Conservation (phyloP, 2,113 vertebrate species). For the Lanius collurio region DNA sequence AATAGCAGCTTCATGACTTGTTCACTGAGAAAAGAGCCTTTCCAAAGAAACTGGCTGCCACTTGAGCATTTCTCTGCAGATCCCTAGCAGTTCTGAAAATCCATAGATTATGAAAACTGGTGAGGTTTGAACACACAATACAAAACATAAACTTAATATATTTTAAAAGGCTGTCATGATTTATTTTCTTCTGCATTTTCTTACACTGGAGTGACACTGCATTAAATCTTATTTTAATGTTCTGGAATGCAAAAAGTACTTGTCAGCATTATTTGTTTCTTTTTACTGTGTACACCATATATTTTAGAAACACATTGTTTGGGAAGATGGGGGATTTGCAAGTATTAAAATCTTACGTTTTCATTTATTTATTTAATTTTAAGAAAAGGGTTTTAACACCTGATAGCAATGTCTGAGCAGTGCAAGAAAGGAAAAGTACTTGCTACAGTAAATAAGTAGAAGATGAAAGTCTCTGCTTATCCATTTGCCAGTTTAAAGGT, state of each 20-base stretch:
- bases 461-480: not conserved
- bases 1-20: not conserved
- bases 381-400: not conserved
- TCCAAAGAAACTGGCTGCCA: not conserved
- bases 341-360: not conserved
- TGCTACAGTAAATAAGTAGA: not conserved
- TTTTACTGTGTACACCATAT: not conserved
- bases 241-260: not conserved
- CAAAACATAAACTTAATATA: not conserved
- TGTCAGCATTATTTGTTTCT: not conserved
- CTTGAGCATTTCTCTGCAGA: not conserved
- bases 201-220: not conserved
- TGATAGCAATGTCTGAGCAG: not conserved
- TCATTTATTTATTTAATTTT: not conserved
- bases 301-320: not conserved
- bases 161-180: not conserved
- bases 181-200: not conserved
- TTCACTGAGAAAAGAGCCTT: not conserved
- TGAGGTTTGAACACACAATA: not conserved
- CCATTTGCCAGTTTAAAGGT: not conserved
- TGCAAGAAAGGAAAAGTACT: not conserved
- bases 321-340: not conserved
- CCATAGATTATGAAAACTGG: not conserved
- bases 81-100: not conserved
- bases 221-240: constrained; percentile 7